Evolutionary conservation across 2,113 vertebrate species (phyloP).

Genomic region (Castor canadensis): DNA sequence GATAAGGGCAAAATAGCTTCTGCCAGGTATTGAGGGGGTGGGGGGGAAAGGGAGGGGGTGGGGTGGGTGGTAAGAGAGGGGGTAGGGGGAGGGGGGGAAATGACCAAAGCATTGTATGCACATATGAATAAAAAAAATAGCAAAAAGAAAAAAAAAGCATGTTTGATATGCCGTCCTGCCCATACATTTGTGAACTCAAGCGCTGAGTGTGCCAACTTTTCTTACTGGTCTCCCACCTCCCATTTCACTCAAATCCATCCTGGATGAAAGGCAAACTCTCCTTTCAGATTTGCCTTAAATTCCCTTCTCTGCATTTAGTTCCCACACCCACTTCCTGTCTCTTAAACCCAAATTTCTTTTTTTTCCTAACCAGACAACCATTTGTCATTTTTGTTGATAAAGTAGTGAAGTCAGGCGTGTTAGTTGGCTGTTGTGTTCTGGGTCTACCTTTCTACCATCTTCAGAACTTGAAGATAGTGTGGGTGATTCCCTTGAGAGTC

Average conservation of each 20-base stretch:
- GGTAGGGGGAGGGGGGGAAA: no score
- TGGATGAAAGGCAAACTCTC: background rate
- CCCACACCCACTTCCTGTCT: background rate
- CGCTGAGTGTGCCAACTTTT: background rate
- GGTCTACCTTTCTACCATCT: background rate
- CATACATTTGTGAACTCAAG: background rate
- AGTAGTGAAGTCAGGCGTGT: background rate
- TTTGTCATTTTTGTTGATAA: background rate
- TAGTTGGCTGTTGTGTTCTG: background rate
- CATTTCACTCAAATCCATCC: background rate
- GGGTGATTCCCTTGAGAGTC: background rate
- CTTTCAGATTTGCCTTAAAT: background rate
- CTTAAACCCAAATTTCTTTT: background rate
- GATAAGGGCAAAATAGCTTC: no score
- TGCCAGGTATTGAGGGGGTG: no score
- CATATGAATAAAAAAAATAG: no score
- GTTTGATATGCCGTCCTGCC: background rate
- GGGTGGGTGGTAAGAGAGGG: no score
- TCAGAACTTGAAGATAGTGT: background rate
- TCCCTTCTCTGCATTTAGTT: background rate
- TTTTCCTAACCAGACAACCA: background rate
- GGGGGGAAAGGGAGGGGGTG: no score
- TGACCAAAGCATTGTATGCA: no score
- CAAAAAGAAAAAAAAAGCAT: no score
- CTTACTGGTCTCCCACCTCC: background rate